Evolutionary conservation across 64 coral and sea anemone genomes (phyloP), one percentile per base, ranked within the genome.

Genomic region (Actinia equina): DNA sequence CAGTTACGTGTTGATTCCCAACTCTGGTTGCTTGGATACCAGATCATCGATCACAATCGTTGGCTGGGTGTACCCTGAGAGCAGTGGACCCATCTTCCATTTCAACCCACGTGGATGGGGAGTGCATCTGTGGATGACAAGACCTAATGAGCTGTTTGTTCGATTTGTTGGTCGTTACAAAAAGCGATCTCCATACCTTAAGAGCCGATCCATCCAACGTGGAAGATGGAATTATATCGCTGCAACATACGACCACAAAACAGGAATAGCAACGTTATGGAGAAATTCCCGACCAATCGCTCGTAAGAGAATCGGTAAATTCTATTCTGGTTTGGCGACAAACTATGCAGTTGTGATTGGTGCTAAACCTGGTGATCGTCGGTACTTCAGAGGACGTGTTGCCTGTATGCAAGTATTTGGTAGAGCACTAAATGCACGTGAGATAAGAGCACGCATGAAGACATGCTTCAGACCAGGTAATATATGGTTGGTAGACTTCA

Each of bases 401-500:
- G 84, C 91, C 59, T 96, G 91, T 65, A 27, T 96, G 18, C 94
- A 96, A 56, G 88, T 96, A 26, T 93, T 85, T 80, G 86, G 83
- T 37, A 85, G 80, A 65, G 94, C 86, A 1, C 1, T 71, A 59
- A 16, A 4, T 80, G 45, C 71, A 57, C 18, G 6, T 57, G 76
- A 93, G 59, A 80, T 96, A 43, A 57, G 55, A 10, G 65, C 44
- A 76, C 65, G 88, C 88, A 93, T 59, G 82, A 70, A 69, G 15
- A 16, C 26, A 15, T 96, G 91, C 41, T 27, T 65, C 41, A 79
- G 86, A 57, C 78, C 78, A 26, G 74, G 74, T 77, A 77, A 77
- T n/a, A n/a, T n/a, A n/a, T n/a, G n/a, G n/a, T n/a, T n/a, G n/a
- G n/a, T n/a, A n/a, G n/a, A n/a, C n/a, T n/a, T n/a, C n/a, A n/a